These are phyloP conservation scores for Micoletzkya japonica DNA, from an alignment of 2,888 invertebrate genomes.

Conservation along the genomic window DNA sequence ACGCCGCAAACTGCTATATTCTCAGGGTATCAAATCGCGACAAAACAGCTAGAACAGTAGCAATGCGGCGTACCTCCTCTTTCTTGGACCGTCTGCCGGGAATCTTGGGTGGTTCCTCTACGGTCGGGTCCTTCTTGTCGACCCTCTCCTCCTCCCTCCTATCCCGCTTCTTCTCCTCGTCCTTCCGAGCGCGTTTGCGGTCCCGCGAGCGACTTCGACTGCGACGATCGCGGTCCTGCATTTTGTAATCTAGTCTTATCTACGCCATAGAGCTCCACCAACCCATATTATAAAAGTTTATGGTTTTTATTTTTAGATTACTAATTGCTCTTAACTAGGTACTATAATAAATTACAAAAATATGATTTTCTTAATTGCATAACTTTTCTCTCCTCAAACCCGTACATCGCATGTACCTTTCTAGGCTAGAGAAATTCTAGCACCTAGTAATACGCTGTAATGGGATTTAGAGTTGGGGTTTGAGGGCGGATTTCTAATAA, in stretches of 20 bases:
- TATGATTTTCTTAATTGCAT: neutral
- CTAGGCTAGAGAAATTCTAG: neutral
- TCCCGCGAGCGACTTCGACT: constrained; percentile 29
- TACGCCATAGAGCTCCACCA: no score
- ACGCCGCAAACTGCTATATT: neutral
- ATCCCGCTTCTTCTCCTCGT: constrained; percentile 26
- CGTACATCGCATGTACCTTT: neutral
- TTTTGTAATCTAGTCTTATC: neutral
- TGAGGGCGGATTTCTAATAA: no score
- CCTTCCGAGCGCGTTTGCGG: constrained; percentile 18
- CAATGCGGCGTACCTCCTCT: no score
- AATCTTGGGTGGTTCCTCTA: neutral
- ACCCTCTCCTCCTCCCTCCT: constrained; percentile 17
- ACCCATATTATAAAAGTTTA: neutral
- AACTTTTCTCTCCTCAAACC: neutral
- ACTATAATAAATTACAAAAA: neutral
- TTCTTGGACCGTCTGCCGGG: no score
- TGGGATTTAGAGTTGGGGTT: no score
- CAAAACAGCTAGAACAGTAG: no score
- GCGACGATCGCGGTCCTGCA: constrained; percentile 1
- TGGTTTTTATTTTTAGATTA: neutral
- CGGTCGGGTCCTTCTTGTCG: neutral
- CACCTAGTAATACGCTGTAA: no score
- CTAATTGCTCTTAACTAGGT: neutral
- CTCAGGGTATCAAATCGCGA: no score